Percentiles rank a stretch among this genome's conserved stretches.
These are phyloP conservation scores for Protophormia terraenovae DNA, from an alignment of 2,888 invertebrate genomes.

Conservation along the genomic window DNA sequence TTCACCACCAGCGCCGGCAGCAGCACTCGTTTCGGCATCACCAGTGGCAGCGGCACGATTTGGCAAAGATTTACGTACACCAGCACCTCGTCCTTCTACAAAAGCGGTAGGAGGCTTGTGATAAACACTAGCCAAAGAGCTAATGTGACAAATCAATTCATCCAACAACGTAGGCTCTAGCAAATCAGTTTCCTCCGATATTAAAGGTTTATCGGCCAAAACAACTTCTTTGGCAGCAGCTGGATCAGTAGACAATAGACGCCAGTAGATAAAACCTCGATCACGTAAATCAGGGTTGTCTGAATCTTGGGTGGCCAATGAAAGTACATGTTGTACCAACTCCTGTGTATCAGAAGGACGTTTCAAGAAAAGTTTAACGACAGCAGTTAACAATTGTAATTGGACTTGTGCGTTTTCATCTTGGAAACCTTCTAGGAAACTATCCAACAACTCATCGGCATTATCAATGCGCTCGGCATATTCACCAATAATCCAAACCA, in stretches of 20 bases:
- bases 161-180: slow-evolving; percentile 98
- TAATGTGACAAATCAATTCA: slow-evolving; percentile 99
- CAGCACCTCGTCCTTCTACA: slow-evolving; percentile 93
- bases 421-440: slow-evolving; percentile 98
- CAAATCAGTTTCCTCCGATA: slow-evolving; percentile 99
- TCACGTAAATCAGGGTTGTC: slow-evolving; percentile 99
- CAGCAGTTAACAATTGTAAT: slow-evolving; percentile 97
- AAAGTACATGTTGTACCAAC: slow-evolving; percentile 96
- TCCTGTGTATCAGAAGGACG: slow-evolving; percentile 99
- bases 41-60: slow-evolving; percentile 82
- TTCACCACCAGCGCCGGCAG: slow-evolving; percentile 75
- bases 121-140: slow-evolving; percentile 98
- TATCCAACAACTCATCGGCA: slow-evolving; percentile 98
- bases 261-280: slow-evolving; percentile 99
- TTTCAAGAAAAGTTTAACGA: slow-evolving; percentile 98
- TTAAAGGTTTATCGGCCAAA: slow-evolving; percentile 98
- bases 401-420: slow-evolving; percentile 99
- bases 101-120: slow-evolving; percentile 99
- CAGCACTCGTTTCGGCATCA: slow-evolving; percentile 73
- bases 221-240: slow-evolving; percentile 99
- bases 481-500: slow-evolving; percentile 98
- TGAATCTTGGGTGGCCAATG: slow-evolving; percentile 93
- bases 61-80: slow-evolving; percentile 90
- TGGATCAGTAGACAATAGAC: slow-evolving; percentile 98
- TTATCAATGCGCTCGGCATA: slow-evolving; percentile 99